Percentiles rank a stretch among this genome's conserved stretches.
phyloP scores from a whole-genome alignment of 2,113 vertebrate genomes.

The Hydropotes inermis region DNA sequence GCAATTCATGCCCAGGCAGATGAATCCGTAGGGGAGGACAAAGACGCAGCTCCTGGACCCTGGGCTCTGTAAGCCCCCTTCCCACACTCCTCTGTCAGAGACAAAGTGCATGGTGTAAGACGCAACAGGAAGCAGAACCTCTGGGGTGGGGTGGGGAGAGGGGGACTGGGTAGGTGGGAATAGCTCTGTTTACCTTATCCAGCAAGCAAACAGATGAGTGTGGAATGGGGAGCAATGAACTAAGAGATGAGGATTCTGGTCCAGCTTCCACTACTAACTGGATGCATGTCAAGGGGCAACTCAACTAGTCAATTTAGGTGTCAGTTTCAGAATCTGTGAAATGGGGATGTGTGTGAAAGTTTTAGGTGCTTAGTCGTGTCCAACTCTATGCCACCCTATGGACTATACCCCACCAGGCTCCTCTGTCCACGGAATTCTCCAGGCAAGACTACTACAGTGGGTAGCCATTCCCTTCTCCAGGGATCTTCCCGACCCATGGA shows the following conservation, averaged over 20 bases:
- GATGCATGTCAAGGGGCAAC: neutral
- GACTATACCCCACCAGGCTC: neutral
- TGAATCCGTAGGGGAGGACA: neutral
- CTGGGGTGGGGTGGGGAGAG: neutral
- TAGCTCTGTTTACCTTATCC: neutral
- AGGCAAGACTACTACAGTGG: neutral
- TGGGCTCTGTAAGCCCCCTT: neutral
- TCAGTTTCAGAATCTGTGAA: neutral
- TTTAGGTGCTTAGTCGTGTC: neutral
- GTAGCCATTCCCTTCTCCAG: neutral
- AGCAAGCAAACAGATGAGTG: neutral
- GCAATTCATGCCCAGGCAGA: rapidly evolving
- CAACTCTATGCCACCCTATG: neutral
- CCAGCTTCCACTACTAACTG: neutral
- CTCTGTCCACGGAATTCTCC: neutral
- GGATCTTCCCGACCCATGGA: too few species aligned
- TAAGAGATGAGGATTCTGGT: neutral
- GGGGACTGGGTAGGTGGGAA: neutral
- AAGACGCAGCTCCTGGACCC: neutral
- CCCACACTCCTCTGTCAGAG: too few species aligned
- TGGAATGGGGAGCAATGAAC: neutral
- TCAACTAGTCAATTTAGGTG: neutral
- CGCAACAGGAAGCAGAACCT: neutral
- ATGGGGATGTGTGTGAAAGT: neutral
- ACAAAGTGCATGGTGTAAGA: neutral